Percentiles rank a stretch among this genome's conserved stretches.
These are phyloP conservation scores for Amblyjoppa proteus DNA, from an alignment of 2,888 invertebrate species.

Conservation along the genomic window DNA sequence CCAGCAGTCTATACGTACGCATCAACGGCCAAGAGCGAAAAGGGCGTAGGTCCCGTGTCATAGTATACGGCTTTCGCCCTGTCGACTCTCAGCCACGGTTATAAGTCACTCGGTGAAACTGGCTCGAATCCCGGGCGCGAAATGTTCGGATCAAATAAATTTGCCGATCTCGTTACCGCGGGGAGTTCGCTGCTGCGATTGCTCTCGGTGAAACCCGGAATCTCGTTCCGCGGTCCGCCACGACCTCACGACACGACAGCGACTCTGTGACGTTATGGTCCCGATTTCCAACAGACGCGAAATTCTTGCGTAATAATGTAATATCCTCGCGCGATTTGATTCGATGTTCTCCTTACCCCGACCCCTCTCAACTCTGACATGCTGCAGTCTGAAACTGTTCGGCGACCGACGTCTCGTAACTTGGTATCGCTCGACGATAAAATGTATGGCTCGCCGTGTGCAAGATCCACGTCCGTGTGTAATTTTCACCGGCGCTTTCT, in stretches of 20 bases:
- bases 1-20: neutral
- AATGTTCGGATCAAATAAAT: slow-evolving; percentile 43
- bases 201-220: slow-evolving; percentile 39
- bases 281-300: slow-evolving; percentile 46
- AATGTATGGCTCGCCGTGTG: slow-evolving; percentile 34
- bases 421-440: slow-evolving; percentile 45
- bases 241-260: slow-evolving; percentile 58
- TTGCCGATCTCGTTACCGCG: slow-evolving; percentile 44
- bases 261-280: slow-evolving; percentile 38
- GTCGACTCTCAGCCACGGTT: neutral
- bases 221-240: slow-evolving; percentile 29
- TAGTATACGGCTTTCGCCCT: neutral
- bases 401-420: slow-evolving; percentile 16
- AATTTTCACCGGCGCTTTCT: slow-evolving; percentile 28
- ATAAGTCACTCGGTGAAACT: slow-evolving; percentile 15
- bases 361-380: slow-evolving; percentile 14
- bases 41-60: neutral
- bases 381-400: slow-evolving; percentile 14
- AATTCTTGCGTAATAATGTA: slow-evolving; percentile 61
- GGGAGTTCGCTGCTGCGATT: neutral
- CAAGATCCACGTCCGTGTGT: slow-evolving; percentile 26
- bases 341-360: slow-evolving; percentile 13
- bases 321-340: slow-evolving; percentile 51
- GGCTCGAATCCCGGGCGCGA: slow-evolving; percentile 16
- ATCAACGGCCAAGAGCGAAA: neutral